These are phyloP conservation scores for Dryocosmus kuriphilus DNA, from an alignment of 2,888 invertebrate genomes.

Conservation along the genomic window DNA sequence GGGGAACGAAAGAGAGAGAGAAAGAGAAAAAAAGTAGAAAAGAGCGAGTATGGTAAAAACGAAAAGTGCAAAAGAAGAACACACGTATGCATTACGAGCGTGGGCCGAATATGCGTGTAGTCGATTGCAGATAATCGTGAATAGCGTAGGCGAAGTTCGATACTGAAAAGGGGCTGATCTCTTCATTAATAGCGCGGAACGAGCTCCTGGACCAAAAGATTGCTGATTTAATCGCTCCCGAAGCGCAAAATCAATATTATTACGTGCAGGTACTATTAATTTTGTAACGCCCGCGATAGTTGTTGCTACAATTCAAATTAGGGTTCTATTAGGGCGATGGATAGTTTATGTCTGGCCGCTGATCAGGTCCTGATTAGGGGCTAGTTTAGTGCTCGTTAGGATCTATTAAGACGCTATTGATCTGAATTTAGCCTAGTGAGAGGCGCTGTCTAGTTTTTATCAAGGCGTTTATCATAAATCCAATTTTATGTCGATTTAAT, in stretches of 20 bases:
- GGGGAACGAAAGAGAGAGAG: not conserved
- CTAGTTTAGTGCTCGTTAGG: too few relatives aligned
- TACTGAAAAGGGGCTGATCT: slow-evolving; percentile 50
- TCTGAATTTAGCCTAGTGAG: too few relatives aligned
- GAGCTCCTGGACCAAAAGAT: slow-evolving; percentile 40
- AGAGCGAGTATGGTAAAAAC: not conserved
- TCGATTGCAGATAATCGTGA: slow-evolving; percentile 51
- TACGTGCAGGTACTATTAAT: slow-evolving; percentile 10
- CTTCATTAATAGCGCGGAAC: slow-evolving; percentile 52
- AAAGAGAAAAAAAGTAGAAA: not conserved
- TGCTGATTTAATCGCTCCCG: slow-evolving; percentile 42
- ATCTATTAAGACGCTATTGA: too few relatives aligned
- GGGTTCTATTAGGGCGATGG: too few relatives aligned
- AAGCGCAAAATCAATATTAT: slow-evolving; percentile 40
- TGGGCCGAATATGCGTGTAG: slow-evolving; percentile 42
- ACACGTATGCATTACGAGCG: not conserved
- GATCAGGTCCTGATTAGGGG: too few relatives aligned
- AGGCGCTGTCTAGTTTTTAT: too few relatives aligned
- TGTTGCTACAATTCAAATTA: too few relatives aligned
- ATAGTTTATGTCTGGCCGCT: too few relatives aligned
- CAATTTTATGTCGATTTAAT: too few relatives aligned
- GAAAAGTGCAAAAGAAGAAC: slow-evolving; percentile 6
- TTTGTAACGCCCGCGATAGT: not conserved
- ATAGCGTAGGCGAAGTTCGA: slow-evolving; percentile 52
- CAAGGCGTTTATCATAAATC: too few relatives aligned